Base-by-base conservation (phyloP, 2,113 vertebrate genomes). In the Ondatra zibethicus region DNA sequence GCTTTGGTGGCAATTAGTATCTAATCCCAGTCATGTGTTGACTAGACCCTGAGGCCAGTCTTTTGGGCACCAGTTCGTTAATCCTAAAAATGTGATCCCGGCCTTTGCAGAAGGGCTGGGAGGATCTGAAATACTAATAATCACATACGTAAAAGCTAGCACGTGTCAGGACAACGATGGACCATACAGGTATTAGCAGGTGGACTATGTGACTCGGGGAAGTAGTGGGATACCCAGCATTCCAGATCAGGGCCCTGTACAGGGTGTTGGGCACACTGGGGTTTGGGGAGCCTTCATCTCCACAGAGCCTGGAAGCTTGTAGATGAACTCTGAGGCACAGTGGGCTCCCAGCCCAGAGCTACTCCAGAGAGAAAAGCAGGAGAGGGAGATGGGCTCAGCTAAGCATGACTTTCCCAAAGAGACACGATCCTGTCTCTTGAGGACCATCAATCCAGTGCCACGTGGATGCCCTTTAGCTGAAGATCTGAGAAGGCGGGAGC, bases 121-220 rank as follows among this genome's bases (percentile, higher is more conserved):
- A 63, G 55, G 76, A 72, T n/a, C 70, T n/a, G 76, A 93, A 76
- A 80, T 21, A 39, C 13, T 75, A 39, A 91, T 72, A 72, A 33
- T 27, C 42, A 27, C 19, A 17, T 5, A 5, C 29, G 39, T 27
- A 33, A 88, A 70, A 70, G 39, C 52, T 9, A n/a, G 36, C 19
- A 10, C 13, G 4, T 0, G 0, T 3, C 39, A 17, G 23, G 16
- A 9, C 2, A 52, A 39, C 12, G 88, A 58, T 14, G 19, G 42
- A 45, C 6, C 7, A 50, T 29, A 11, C 13, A 8, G 0, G 68
- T 9, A 8, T 68, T 13, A 50, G 42, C 61, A 50, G 55, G 70
- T 21, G 29, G 52, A 16, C 29, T 25, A 39, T 21, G 50, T 36
- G 63, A n/a, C 47, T 19, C 61, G 2, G 21, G 27, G 55, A 50